These are phyloP conservation scores for Ianthella basta DNA, from an alignment of 37 sponge, comb jelly and placozoan species.

Conservation along the genomic window DNA sequence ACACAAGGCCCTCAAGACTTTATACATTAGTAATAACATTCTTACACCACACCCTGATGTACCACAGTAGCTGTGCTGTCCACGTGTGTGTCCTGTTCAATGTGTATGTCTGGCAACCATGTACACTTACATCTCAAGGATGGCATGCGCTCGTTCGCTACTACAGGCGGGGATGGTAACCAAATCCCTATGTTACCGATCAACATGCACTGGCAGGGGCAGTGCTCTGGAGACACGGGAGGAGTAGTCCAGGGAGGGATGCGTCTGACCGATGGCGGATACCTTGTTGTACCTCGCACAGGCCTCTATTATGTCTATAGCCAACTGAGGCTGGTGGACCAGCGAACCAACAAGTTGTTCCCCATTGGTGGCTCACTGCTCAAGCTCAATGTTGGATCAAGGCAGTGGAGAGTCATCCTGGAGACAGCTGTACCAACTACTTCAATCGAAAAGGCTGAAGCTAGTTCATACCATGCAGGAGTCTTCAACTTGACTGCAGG, in stretches of 20 bases:
- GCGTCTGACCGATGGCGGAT: slow-evolving; percentile 44
- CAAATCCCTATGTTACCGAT: slow-evolving; percentile 10
- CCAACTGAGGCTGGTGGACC: slow-evolving; percentile 33
- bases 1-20: no score
- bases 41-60: no score
- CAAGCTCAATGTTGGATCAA: not conserved
- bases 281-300: slow-evolving; percentile 46
- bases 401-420: not conserved
- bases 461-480: slow-evolving; percentile 49
- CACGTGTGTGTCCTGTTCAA: no score
- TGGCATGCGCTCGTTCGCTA: no score
- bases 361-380: not conserved
- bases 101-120: no score
- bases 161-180: not conserved
- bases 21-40: no score
- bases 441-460: not conserved
- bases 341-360: not conserved
- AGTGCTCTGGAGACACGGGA: not conserved
- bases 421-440: not conserved
- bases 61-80: no score
- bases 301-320: slow-evolving; percentile 70
- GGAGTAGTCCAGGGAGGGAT: slow-evolving; percentile 56
- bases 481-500: slow-evolving; percentile 46
- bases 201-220: slow-evolving; percentile 5
- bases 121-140: no score